Percentiles rank a stretch among this genome's conserved stretches.
Evolutionary conservation across 2,113 vertebrate genomes (phyloP).

Genomic region (Pristiophorus japonicus): DNA sequence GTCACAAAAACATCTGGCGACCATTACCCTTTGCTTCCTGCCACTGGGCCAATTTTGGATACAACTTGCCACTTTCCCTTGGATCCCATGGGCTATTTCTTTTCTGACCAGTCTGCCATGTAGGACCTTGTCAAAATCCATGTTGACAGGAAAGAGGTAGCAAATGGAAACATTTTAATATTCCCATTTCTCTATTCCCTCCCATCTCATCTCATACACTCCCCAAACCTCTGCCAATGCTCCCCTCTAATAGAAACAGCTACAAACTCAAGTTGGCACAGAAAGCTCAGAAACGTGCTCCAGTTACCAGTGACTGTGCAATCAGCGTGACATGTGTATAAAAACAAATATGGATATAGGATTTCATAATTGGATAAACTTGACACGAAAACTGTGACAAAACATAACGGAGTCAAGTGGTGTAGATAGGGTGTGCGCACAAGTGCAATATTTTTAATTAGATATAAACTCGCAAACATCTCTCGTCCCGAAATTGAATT

Average conservation of each 20-base stretch:
- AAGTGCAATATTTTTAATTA: not conserved
- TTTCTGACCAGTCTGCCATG: too few species aligned
- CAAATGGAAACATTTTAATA: not conserved
- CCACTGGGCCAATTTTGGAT: too few species aligned
- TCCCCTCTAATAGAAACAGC: not conserved
- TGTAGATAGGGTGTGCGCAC: not conserved
- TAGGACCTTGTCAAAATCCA: too few species aligned
- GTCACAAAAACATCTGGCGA: too few species aligned
- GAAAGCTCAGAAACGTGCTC: not conserved
- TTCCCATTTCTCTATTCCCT: not conserved
- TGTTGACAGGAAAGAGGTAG: not conserved
- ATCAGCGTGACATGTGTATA: not conserved
- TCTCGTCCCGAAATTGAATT: not conserved
- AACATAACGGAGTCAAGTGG: not conserved
- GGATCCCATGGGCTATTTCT: too few species aligned
- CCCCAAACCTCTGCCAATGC: not conserved
- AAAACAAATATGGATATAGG: not conserved
- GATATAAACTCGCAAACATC: not conserved
- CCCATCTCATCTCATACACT: not conserved
- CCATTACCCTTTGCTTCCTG: too few species aligned
- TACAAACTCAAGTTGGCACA: not conserved
- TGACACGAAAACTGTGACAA: not conserved
- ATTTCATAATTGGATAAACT: not conserved
- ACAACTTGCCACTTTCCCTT: too few species aligned
- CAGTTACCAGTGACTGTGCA: not conserved